Percentiles rank a stretch among this genome's conserved stretches.
These are phyloP conservation scores for Ophion slaviceki DNA, from an alignment of 2,888 invertebrate genomes.

Conservation along the genomic window DNA sequence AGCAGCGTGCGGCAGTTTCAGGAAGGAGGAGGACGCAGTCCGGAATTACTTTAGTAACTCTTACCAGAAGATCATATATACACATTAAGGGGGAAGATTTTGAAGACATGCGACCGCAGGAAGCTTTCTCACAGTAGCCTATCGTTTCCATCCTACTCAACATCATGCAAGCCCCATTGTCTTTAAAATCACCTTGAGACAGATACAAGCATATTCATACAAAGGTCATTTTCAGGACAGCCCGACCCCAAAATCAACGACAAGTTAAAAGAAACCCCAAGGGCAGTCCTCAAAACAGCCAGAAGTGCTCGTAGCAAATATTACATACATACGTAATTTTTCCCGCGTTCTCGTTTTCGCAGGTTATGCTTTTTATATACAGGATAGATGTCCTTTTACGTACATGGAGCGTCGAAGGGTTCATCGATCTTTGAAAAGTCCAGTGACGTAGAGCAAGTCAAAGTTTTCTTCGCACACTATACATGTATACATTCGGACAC, in stretches of 20 bases:
- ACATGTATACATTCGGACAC: neutral
- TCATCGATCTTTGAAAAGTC: conserved; percentile 75
- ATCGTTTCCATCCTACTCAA: neutral
- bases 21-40: neutral
- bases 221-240: neutral
- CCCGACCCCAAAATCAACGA: neutral
- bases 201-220: neutral
- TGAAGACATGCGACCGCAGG: neutral
- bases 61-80: neutral
- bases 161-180: neutral
- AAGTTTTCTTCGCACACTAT: conserved; percentile 64
- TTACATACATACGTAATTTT: conserved; percentile 1
- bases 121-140: neutral
- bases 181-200: neutral
- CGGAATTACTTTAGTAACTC: conserved; percentile 58
- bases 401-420: conserved; percentile 31
- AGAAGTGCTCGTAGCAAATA: neutral
- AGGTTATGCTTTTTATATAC: neutral
- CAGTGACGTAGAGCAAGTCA: conserved; percentile 45
- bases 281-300: neutral
- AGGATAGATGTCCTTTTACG: neutral
- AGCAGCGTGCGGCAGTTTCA: conserved; percentile 17
- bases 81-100: neutral
- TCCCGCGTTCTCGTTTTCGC: conserved; percentile 6
- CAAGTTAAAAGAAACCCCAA: neutral